Base-by-base conservation (phyloP, 2,113 vertebrate species). In the Regulus satrapa region DNA sequence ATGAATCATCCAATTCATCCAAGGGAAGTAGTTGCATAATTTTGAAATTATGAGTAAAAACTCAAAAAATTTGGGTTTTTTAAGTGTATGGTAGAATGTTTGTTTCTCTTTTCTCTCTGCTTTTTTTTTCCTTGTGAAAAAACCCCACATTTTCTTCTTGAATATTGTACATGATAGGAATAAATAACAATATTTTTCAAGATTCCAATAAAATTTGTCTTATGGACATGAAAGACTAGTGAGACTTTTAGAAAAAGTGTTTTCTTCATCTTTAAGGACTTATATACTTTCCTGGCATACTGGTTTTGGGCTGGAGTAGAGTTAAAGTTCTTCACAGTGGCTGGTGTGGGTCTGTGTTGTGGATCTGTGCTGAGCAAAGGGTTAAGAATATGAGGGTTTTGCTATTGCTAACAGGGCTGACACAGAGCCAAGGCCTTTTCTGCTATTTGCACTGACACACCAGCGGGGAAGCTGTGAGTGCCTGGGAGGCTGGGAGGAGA, bases 401-500 rank as follows among this genome's bases (percentile, higher is more conserved):
- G 25, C 12, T 63, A 3, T 26, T 63, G 56, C 25, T 48, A 21
- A 2, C 29, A 48, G 29, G 2, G 13, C 14, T 62, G 2, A 11
- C 13, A 61, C 14, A 63, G 12, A 56, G 10, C 48, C 56, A 71
- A 48, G n/a, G 29, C 11, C 5, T 41, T 34, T 55, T 41, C n/a
- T 48, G 2, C 7, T 34, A 34, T 12, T 34, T 2, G 0, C 31
- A 18, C 17, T 71, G 34, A 20, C 40, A 17, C 1, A 0, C 16
- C 63, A 29, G 15, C 5, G 20, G 6, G 31, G 10, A 7, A 7
- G 9, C 1, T 40, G 40, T 10, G 2, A 4, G 3, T 40, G 13
- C 17, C 25, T 55, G 34, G 16, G 13, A n/a, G 8, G 6, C 0
- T 78, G 40, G 8, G 13, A 78, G n/a, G n/a, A 54, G n/a, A 40